phyloP scores from a whole-genome alignment of 2,113 vertebrate genomes.

The Brachyhypopomus occidentalis region DNA sequence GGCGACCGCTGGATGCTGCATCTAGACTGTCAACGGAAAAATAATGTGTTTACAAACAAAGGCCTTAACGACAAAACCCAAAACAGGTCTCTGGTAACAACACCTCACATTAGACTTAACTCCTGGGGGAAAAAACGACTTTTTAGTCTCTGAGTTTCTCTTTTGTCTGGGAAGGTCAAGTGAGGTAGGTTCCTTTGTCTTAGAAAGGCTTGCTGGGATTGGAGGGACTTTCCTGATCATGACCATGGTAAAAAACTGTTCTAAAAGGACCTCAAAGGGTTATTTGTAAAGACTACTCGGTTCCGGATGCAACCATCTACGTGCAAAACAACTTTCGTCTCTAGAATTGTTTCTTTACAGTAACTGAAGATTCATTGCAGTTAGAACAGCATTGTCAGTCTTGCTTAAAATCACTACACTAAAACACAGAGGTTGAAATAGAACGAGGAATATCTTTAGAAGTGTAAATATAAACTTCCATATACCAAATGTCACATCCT shows the following conservation, averaged over 20 bases:
- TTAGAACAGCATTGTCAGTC: not conserved
- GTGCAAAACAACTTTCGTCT: not conserved
- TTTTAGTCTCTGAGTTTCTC: not conserved
- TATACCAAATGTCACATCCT: no score
- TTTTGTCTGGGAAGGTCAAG: not conserved
- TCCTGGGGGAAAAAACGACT: not conserved
- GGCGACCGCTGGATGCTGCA: conserved; percentile 63
- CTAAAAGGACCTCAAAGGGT: not conserved
- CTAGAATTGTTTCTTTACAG: not conserved
- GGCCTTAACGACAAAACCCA: conserved; percentile 1
- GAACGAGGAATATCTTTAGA: no score
- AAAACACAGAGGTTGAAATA: no score
- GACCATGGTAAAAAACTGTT: no score
- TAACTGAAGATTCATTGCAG: not conserved
- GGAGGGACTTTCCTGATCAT: not conserved
- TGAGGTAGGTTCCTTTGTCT: not conserved
- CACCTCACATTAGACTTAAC: not conserved
- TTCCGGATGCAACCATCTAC: not conserved
- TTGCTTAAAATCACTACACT: no score
- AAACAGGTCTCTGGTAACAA: not conserved
- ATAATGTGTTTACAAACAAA: conserved; percentile 55
- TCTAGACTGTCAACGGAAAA: conserved; percentile 73
- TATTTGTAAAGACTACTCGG: not conserved
- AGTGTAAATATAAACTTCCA: no score
- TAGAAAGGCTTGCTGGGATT: not conserved